A percentile compares a stretch with the other conserved stretches of the same genome.
These are phyloP conservation scores for Archilochus colubris DNA, from an alignment of 2,113 vertebrate genomes.

Conservation along the genomic window DNA sequence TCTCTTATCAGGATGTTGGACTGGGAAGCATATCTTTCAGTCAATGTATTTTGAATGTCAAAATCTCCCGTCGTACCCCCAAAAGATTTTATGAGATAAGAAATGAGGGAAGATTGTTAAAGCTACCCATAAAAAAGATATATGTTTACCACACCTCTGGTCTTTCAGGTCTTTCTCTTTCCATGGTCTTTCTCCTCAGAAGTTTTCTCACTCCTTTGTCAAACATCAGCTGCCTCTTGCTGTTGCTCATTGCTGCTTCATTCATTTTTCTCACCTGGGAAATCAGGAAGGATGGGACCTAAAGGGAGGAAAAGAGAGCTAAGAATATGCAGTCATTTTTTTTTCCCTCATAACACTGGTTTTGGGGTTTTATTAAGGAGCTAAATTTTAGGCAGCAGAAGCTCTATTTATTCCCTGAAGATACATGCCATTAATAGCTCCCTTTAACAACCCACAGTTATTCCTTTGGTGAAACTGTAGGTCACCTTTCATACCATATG, in stretches of 20 bases:
- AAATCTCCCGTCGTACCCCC: neutral
- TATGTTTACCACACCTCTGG: slow-evolving; percentile 75
- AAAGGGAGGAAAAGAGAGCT: neutral
- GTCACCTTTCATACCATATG: neutral
- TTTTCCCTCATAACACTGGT: fast-evolving
- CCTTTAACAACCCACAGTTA: neutral
- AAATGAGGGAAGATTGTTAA: neutral
- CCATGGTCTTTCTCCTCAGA: slow-evolving; percentile 83
- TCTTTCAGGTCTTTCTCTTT: slow-evolving; percentile 82
- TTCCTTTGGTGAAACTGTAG: neutral
- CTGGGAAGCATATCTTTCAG: neutral
- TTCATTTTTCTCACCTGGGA: slow-evolving; percentile 94
- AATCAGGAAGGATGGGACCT: slow-evolving; percentile 93
- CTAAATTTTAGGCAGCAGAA: neutral
- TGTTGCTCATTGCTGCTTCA: slow-evolving; percentile 80
- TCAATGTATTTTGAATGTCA: neutral
- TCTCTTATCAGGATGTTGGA: neutral
- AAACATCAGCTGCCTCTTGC: slow-evolving; percentile 80
- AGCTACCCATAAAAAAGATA: neutral
- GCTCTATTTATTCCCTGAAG: neutral
- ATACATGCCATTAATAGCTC: neutral
- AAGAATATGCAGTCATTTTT: neutral
- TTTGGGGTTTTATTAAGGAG: neutral
- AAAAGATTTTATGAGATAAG: neutral
- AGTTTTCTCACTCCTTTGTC: slow-evolving; percentile 82